Evolutionary conservation across 2,113 vertebrate genomes (phyloP).

Genomic region (Orthonyx spaldingii): DNA sequence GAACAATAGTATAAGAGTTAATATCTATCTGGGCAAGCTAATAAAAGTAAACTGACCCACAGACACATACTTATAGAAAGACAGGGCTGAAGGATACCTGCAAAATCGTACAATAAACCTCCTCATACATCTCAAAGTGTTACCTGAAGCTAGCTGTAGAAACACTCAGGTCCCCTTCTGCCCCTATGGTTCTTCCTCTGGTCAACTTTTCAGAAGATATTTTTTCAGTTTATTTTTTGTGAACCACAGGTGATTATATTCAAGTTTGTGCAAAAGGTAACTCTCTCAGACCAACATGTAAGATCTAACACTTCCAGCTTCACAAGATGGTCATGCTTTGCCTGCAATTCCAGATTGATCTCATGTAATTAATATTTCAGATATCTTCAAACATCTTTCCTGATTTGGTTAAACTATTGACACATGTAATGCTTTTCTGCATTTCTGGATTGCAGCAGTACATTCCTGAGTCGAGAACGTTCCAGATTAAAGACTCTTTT

Average conservation of each 20-base stretch:
- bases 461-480: neutral
- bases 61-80: neutral
- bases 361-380: neutral
- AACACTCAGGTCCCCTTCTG: neutral
- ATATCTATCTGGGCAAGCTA: neutral
- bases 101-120: neutral
- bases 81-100: neutral
- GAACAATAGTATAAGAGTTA: neutral
- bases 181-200: neutral
- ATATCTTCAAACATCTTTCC: neutral
- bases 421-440: neutral
- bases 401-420: conserved; percentile 2
- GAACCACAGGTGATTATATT: neutral
- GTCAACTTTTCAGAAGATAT: neutral
- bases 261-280: neutral
- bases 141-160: neutral
- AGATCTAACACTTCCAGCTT: neutral
- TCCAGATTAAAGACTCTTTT: neutral
- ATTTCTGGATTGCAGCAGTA: neutral
- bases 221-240: neutral
- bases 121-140: neutral
- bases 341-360: neutral
- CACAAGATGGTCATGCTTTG: neutral
- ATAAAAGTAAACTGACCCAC: neutral
- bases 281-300: neutral